Evolutionary conservation across 2,113 vertebrate species (phyloP).

Genomic region (Engystomops pustulosus): DNA sequence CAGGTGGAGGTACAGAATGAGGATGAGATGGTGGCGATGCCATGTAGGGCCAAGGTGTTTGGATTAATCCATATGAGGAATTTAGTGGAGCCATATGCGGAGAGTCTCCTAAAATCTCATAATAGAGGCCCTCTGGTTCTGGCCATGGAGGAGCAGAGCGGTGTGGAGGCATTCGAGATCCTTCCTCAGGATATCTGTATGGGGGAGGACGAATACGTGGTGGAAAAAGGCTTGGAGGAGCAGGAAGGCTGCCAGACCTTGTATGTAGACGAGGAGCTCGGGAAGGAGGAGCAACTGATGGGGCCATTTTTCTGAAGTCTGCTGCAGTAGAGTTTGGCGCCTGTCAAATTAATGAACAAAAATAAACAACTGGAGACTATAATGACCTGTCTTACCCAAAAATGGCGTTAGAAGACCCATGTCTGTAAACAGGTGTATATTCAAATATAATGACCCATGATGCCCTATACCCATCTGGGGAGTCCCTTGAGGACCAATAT

Average conservation of each 20-base stretch:
- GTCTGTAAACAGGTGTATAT: too few species aligned
- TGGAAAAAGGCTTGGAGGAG: conserved; percentile 61
- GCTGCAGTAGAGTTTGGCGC: conserved; percentile 57
- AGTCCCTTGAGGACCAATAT: too few species aligned
- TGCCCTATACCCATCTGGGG: too few species aligned
- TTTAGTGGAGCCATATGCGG: conserved; percentile 64
- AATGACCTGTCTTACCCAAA: too few species aligned
- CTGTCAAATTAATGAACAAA: background rate
- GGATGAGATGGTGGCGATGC: conserved; percentile 66
- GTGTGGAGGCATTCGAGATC: conserved; percentile 62
- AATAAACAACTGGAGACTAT: background rate
- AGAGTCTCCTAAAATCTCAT: conserved; percentile 72
- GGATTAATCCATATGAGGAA: conserved; percentile 68
- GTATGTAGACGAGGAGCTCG: conserved; percentile 45
- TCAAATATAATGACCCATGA: too few species aligned
- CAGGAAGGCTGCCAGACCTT: conserved; percentile 54
- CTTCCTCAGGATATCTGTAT: conserved; percentile 67
- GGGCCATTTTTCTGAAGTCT: conserved; percentile 56
- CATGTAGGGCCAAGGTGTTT: conserved; percentile 64
- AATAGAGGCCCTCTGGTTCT: conserved; percentile 77
- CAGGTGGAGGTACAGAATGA: conserved; percentile 59
- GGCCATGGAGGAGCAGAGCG: conserved; percentile 53
- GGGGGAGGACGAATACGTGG: conserved; percentile 62
- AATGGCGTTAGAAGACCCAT: too few species aligned
- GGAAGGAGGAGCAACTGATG: conserved; percentile 60